Evolutionary conservation across 2,888 invertebrate genomes (phyloP).

Genomic region (Agrotis ipsilon): DNA sequence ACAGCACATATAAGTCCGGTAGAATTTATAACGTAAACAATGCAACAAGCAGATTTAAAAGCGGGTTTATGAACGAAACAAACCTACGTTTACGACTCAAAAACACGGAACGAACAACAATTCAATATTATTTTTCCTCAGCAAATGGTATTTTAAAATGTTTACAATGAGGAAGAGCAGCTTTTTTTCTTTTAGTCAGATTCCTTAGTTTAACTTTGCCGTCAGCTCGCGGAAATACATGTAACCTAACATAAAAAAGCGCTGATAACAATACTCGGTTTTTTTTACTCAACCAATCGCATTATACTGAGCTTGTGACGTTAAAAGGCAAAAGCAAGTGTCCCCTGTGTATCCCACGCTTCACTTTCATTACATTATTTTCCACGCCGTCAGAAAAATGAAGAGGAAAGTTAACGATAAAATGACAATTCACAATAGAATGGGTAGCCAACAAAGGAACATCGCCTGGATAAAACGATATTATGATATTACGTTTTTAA

Average conservation of each 20-base stretch:
- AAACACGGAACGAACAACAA: constrained; percentile 14
- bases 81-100: not conserved
- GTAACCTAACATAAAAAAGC: not conserved
- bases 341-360: not conserved
- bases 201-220: not conserved
- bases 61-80: not conserved
- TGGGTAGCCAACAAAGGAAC: constrained; percentile 7
- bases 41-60: not conserved
- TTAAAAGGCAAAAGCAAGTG: not conserved
- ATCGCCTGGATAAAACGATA: not conserved
- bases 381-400: constrained; percentile 3
- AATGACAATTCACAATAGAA: constrained; percentile 3
- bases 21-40: too few species aligned
- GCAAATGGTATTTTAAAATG: constrained; percentile 5
- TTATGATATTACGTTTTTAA: constrained; percentile 7
- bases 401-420: constrained; percentile 14
- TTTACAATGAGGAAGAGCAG: not conserved
- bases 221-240: not conserved
- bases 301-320: not conserved
- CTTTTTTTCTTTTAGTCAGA: not conserved
- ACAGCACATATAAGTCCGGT: not conserved
- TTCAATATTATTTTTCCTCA: constrained; percentile 17
- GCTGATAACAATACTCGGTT: not conserved
- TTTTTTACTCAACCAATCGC: not conserved
- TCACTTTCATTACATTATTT: constrained; percentile 16